phyloP scores from a whole-genome alignment of 2,888 invertebrate species.

The Toxonevra muliebris region DNA sequence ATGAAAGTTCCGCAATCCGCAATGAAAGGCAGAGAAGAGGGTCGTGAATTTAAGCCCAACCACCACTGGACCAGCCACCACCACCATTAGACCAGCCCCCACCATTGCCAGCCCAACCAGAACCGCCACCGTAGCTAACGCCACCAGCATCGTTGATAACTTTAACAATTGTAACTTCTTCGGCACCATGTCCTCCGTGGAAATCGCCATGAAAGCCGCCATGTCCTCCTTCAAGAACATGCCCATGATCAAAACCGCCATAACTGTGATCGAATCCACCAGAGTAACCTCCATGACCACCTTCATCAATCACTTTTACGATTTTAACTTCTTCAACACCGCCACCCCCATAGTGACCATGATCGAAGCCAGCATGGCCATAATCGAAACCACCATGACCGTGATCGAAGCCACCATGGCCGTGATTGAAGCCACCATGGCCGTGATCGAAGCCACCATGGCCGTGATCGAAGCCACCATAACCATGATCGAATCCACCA shows the following conservation, averaged over 20 bases:
- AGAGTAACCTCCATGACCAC: conserved; percentile 20
- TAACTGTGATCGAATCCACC: conserved; percentile 25
- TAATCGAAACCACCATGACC: conserved; percentile 27
- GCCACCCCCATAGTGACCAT: conserved; percentile 33
- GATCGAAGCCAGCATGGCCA: too few relatives aligned
- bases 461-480: conserved; percentile 23
- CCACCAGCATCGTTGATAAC: conserved; percentile 35
- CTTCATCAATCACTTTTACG: conserved; percentile 45
- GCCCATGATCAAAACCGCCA: conserved; percentile 19
- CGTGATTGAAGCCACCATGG: conserved; percentile 19
- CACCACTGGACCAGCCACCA: conserved; percentile 20
- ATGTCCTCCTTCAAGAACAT: conserved; percentile 24
- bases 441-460: conserved; percentile 33
- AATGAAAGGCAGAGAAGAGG: not conserved
- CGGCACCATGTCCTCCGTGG: conserved; percentile 34
- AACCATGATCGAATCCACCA: conserved; percentile 30
- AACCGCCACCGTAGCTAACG: conserved; percentile 25
- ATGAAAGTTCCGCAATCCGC: too few relatives aligned
- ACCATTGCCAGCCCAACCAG: conserved; percentile 19
- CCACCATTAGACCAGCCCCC: conserved; percentile 28
- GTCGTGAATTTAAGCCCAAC: too few relatives aligned
- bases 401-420: conserved; percentile 24
- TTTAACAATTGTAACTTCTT: conserved; percentile 44
- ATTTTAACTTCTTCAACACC: conserved; percentile 41
- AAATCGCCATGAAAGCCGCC: conserved; percentile 32